Evolutionary conservation across 1,140 invertebrate genomes (phyloP), one percentile per base, ranked within the genome.

Genomic region (Drosophila sucinea): DNA sequence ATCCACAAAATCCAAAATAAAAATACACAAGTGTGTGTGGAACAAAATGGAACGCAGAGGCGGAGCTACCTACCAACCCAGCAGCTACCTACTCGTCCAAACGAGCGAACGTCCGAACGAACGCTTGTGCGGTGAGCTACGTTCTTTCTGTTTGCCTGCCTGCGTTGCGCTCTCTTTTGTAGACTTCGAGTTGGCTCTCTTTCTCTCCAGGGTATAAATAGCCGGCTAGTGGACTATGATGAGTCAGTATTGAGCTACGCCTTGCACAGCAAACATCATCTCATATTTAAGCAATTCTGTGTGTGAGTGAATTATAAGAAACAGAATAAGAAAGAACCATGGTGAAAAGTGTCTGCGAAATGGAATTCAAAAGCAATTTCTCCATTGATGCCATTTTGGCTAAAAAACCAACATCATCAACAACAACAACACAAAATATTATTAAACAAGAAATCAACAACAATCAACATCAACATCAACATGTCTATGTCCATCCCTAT

Each of bases 311-410:
- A 10, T 30, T 47, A 55, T 64, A 61, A 78, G 64, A 71, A 67
- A 57, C 40, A 29, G 60, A n/a, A 8, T 54, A 54, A 17, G 44
- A 72, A n/a, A 40, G 44, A 51, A 51, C 27, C 44, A 75, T 90
- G 87, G 87, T 90, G 84, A 85, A 91, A 87, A 91, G 78, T 85
- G 78, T 84, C 63, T 81, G 70, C 73, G 67, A 90, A 79, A 92
- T 92, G 91, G 91, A 91, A 74, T 89, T 91, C 76, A 92, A 91
- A 58, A 95, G 94, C 32, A 95, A 94, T 70, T 96, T 96, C 92
- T 96, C 94, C 76, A 96, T 96, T 71, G 95, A 95, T 71, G 94
- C 94, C 57, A 94, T 96, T 40, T 79, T 96, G 33, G 95, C 95
- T 0, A 91, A 82, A 58, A 91, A 91, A 75, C 85, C 84, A 55